Base-by-base conservation (phyloP, 2,113 vertebrate species). In the Chroicocephalus ridibundus region DNA sequence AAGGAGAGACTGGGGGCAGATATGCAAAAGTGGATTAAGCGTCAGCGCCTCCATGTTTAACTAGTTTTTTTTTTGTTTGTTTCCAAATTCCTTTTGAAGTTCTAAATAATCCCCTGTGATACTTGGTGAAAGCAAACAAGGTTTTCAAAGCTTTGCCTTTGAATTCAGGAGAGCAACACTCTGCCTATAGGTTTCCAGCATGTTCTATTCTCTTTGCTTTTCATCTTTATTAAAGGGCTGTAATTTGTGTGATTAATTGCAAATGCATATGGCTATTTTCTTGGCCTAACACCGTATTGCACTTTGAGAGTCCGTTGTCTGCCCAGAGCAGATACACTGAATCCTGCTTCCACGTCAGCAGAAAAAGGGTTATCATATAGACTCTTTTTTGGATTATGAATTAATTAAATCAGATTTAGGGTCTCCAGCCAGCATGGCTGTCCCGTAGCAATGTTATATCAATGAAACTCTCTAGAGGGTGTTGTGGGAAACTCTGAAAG, bases 51-150 rank as follows among this genome's bases (percentile, higher is more conserved):
- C 61, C 32, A 3, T 10, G 13, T 72, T 77, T 65, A 79, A 69
- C 49, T 15, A 55, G 13, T 18, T 15, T 12, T 11, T 95, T 46
- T 86, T 46, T 46, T 84, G 47, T 95, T 95, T 94, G 49, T 84
- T 93, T 95, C 55, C 42, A 38, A 87, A 91, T 70, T 87, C 58
- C 84, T 95, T 96, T 96, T 95, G 91, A 95, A 95, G 81, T 69
- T 49, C 70, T 82, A 70, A 82, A 91, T 80, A 80, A 96, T 70
- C 81, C 78, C 86, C 42, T 55, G 80, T 79, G 93, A 86, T n/a
- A 26, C 66, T 76, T 60, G 70, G 75, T 49, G 70, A 49, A 64
- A 77, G 78, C 27, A 47, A 91, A 87, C 61, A 46, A 18, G 38
- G 54, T 13, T 93, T 96, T 91, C 91, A 96, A 82, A 94, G 74